phyloP scores from a whole-genome alignment of 2,113 vertebrate genomes.

The Colinus virginianus region DNA sequence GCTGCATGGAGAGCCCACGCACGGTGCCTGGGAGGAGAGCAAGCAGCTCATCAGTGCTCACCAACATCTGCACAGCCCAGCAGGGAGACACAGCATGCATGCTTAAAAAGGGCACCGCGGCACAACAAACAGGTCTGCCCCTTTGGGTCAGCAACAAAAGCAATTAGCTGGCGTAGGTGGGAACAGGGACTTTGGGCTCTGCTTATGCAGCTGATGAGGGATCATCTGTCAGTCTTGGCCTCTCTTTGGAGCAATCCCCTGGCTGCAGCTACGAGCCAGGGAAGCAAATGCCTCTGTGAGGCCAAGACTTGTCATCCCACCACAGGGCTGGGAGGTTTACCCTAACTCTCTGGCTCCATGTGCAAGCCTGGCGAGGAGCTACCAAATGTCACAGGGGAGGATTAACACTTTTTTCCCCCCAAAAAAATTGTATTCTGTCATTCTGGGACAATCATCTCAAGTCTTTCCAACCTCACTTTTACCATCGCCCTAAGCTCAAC shows the following conservation, averaged over 20 bases:
- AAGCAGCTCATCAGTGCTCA: background rate
- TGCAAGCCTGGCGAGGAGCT: background rate
- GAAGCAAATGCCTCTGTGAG: background rate
- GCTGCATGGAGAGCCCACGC: fast-evolving
- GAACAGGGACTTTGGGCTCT: background rate
- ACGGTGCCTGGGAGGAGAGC: background rate
- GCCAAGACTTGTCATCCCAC: slow-evolving; percentile 7
- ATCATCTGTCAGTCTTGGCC: slow-evolving; percentile 60
- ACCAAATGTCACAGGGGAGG: background rate
- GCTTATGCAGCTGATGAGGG: slow-evolving; percentile 58
- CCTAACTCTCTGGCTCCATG: background rate
- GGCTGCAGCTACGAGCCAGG: background rate
- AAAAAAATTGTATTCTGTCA: background rate
- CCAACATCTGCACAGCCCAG: slow-evolving; percentile 25
- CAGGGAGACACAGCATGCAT: background rate
- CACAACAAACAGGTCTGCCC: background rate
- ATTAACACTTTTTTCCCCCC: background rate
- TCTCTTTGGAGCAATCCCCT: background rate
- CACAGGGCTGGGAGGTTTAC: background rate
- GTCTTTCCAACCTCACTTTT: background rate
- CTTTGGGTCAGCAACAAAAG: slow-evolving; percentile 16
- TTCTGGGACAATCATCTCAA: background rate
- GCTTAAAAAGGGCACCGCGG: background rate
- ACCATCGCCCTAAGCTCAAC: background rate
- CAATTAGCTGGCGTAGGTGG: slow-evolving; percentile 2